A percentile compares a stretch with the other conserved stretches of the same genome.
Conservation (phyloP, 1,140 invertebrate genomes). For the Pogonognathellus flavescens region DNA sequence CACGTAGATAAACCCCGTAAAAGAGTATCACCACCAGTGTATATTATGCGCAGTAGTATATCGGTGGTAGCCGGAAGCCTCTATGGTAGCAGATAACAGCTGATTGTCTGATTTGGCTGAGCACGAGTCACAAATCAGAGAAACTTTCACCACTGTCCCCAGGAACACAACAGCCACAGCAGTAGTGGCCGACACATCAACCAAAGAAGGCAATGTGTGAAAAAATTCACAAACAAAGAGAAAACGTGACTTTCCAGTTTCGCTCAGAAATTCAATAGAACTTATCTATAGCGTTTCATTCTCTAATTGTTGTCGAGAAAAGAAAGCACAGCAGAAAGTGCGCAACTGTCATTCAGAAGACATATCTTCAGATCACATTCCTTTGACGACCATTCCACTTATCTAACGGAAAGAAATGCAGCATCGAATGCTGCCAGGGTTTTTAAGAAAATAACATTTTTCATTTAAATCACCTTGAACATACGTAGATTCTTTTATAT, state of each 20-base stretch:
- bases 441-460: not conserved
- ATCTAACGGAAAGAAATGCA: not conserved
- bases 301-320: not conserved
- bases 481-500: not conserved
- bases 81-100: too few species aligned
- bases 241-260: constrained; percentile 15
- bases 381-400: not conserved
- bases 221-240: not conserved
- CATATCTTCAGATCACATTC: not conserved
- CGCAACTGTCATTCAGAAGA: constrained; percentile 1
- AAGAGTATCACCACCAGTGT: too few species aligned
- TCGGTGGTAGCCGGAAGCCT: too few species aligned
- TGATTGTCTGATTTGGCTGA: too few species aligned
- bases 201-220: not conserved
- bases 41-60: too few species aligned
- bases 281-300: too few species aligned
- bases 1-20: too few species aligned
- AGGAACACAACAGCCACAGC: not conserved
- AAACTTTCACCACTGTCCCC: not conserved
- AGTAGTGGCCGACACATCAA: not conserved
- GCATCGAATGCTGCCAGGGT: not conserved
- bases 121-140: too few species aligned
- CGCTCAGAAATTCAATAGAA: not conserved
- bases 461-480: not conserved
- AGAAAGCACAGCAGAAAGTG: not conserved